These are phyloP conservation scores for Lagopus muta DNA, from an alignment of 2,113 vertebrate species.

Conservation along the genomic window DNA sequence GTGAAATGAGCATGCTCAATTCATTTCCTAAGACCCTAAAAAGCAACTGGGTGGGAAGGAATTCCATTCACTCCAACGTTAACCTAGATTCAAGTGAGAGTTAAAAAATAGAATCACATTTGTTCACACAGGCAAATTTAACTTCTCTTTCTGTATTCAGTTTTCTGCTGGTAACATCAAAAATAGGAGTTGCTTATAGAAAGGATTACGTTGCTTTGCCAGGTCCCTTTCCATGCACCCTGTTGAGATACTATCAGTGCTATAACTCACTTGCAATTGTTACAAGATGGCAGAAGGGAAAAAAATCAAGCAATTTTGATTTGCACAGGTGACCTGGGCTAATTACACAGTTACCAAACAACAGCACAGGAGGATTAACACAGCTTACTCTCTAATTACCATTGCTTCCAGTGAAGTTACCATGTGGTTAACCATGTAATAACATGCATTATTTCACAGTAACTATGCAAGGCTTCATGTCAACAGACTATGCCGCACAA, in stretches of 20 bases:
- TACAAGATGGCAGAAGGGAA: constrained; percentile 32
- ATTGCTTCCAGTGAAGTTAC: constrained; percentile 53
- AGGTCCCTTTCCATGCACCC: neutral
- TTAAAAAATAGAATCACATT: neutral
- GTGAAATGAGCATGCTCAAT: neutral
- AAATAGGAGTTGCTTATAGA: neutral
- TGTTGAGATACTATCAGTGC: neutral
- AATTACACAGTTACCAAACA: constrained; percentile 60
- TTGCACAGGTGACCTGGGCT: constrained; percentile 54
- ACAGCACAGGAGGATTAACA: constrained; percentile 48
- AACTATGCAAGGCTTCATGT: constrained; percentile 53
- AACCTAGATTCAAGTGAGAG: accelerated
- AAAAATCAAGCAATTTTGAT: constrained; percentile 47
- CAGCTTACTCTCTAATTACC: constrained; percentile 61
- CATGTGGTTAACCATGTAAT: constrained; percentile 70
- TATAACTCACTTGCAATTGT: neutral
- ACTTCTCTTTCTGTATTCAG: neutral
- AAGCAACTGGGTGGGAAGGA: neutral
- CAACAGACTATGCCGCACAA: constrained; percentile 33
- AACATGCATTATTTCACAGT: constrained; percentile 68
- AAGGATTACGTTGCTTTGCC: neutral
- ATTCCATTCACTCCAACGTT: neutral
- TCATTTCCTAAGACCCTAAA: neutral
- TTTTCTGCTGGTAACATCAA: neutral
- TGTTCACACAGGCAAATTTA: neutral